Conservation (phyloP, 2,888 invertebrate species). For the Acanthoscelides obtectus region DNA sequence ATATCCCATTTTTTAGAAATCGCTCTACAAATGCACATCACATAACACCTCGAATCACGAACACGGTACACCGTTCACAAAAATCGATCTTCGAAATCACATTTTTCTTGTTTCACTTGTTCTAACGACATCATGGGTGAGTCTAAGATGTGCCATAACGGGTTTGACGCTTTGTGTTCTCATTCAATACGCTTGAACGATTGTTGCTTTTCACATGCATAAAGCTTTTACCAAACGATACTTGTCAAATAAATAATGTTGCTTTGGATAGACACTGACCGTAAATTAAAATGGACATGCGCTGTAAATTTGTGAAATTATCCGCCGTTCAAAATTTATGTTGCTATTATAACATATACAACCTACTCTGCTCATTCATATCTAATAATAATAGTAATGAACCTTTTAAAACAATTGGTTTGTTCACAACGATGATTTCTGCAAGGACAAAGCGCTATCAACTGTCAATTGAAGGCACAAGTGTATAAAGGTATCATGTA, state of each 20-base stretch:
- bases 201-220: neutral
- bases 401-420: no score
- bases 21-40: neutral
- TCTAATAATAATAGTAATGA: no score
- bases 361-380: no score
- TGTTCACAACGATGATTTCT: no score
- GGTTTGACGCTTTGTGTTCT: neutral
- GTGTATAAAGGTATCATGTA: no score
- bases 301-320: no score
- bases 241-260: neutral
- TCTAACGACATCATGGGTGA: neutral
- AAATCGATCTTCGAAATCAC: neutral
- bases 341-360: no score
- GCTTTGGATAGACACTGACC: neutral
- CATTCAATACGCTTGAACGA: neutral
- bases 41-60: neutral
- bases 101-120: neutral
- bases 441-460: no score
- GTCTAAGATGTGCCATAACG: neutral
- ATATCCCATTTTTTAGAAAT: neutral
- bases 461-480: no score
- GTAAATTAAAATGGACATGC: neutral
- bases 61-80: neutral
- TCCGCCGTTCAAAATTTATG: no score
- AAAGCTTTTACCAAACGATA: neutral